These are phyloP conservation scores for Calephelis nemesis DNA, from an alignment of 1,140 invertebrate genomes.

Conservation along the genomic window DNA sequence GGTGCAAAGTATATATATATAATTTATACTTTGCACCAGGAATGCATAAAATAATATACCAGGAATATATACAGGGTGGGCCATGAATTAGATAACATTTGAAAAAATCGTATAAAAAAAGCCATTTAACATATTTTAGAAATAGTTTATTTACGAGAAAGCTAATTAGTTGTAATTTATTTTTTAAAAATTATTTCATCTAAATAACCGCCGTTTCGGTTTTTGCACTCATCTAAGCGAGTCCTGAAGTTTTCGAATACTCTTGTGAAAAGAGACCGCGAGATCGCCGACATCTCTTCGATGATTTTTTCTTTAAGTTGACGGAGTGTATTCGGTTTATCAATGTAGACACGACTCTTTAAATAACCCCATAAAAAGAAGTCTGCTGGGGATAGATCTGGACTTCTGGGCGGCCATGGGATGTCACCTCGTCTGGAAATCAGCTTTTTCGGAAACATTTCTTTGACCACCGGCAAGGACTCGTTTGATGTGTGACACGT, in stretches of 20 bases:
- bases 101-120: slow-evolving; percentile 19
- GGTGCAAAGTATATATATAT: too few relatives aligned
- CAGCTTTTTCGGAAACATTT: slow-evolving; percentile 12
- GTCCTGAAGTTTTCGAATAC: slow-evolving; percentile 12
- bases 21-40: too few relatives aligned
- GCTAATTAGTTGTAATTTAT: too few relatives aligned
- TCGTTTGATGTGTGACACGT: slow-evolving; percentile 20
- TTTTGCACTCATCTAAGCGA: too few relatives aligned
- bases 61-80: slow-evolving; percentile 12
- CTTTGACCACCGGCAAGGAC: slow-evolving; percentile 19
- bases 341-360: slow-evolving; percentile 19
- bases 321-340: neutral
- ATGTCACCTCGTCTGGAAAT: slow-evolving; percentile 7
- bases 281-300: slow-evolving; percentile 18
- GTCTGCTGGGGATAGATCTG: too few relatives aligned
- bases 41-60: too few relatives aligned
- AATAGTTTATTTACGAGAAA: too few relatives aligned
- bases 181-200: too few relatives aligned
- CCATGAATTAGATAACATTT: slow-evolving; percentile 21
- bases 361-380: slow-evolving; percentile 19
- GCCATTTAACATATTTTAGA: too few relatives aligned
- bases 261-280: neutral
- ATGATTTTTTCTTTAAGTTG: too few relatives aligned
- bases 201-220: too few relatives aligned
- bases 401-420: too few relatives aligned